Evolutionary conservation across 2,113 vertebrate genomes (phyloP).

Genomic region (Malaclemys terrapin): DNA sequence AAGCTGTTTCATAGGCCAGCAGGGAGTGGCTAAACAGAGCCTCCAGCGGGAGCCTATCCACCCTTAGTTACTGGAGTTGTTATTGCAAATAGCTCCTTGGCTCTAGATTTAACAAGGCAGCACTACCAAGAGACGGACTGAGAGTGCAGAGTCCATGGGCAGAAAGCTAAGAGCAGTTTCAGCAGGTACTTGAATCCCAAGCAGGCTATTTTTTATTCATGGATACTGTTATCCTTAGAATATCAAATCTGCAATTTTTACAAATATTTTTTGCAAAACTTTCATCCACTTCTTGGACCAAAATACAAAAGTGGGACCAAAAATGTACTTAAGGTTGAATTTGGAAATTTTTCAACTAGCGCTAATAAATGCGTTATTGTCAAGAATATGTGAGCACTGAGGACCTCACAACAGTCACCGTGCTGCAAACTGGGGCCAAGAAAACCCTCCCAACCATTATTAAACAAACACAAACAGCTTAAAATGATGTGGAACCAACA

Average conservation of each 20-base stretch:
- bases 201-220: not conserved
- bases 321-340: not conserved
- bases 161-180: not conserved
- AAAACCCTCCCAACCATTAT: not conserved
- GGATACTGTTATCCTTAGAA: not conserved
- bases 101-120: not conserved
- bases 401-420: not conserved
- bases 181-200: not conserved
- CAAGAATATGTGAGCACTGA: not conserved
- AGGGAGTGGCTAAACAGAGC: not conserved
- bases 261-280: not conserved
- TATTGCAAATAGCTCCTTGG: not conserved
- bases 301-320: not conserved
- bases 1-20: not conserved
- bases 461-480: not conserved
- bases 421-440: not conserved
- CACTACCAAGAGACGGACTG: not conserved
- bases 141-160: not conserved
- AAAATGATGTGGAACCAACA: not conserved
- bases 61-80: not conserved
- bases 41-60: not conserved
- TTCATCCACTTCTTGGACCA: not conserved
- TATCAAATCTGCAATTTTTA: not conserved
- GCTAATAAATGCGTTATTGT: not conserved
- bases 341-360: not conserved